phyloP scores from a whole-genome alignment of 2,113 vertebrate species.

The Heterochromis multidens region DNA sequence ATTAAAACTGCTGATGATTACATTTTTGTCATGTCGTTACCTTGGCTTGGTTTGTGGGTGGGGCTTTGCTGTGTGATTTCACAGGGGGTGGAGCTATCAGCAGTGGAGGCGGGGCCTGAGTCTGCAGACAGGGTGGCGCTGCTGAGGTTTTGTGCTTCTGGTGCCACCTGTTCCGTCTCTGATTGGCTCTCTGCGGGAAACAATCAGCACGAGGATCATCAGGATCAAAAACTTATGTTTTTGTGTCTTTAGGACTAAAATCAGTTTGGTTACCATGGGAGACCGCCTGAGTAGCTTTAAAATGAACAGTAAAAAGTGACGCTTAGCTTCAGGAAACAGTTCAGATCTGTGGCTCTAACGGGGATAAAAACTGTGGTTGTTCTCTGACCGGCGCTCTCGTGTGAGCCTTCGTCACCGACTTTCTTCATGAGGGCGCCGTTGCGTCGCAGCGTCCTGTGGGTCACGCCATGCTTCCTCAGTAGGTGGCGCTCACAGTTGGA shows the following conservation, averaged over 20 bases:
- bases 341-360: rapidly evolving
- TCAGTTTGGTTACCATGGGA: rapidly evolving
- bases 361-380: rapidly evolving
- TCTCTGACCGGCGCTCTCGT: conserved; percentile 75
- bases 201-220: neutral
- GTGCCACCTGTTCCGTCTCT: conserved; percentile 72
- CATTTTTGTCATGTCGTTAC: neutral
- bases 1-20: neutral
- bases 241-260: neutral
- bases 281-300: neutral
- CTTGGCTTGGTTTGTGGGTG: conserved; percentile 29
- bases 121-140: conserved; percentile 42
- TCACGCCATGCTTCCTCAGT: conserved; percentile 82
- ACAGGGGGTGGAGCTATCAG: conserved; percentile 13
- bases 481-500: conserved; percentile 90
- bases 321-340: too few species aligned
- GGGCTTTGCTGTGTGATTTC: conserved; percentile 16
- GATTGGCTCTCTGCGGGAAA: conserved; percentile 84
- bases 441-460: conserved; percentile 78
- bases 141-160: conserved; percentile 80
- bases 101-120: neutral
- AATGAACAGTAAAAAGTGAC: too few species aligned
- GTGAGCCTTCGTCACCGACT: conserved; percentile 75
- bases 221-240: too few species aligned
- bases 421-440: conserved; percentile 74